Evolutionary conservation across 2,888 invertebrate species (phyloP).

Genomic region (Pandemis heparana): DNA sequence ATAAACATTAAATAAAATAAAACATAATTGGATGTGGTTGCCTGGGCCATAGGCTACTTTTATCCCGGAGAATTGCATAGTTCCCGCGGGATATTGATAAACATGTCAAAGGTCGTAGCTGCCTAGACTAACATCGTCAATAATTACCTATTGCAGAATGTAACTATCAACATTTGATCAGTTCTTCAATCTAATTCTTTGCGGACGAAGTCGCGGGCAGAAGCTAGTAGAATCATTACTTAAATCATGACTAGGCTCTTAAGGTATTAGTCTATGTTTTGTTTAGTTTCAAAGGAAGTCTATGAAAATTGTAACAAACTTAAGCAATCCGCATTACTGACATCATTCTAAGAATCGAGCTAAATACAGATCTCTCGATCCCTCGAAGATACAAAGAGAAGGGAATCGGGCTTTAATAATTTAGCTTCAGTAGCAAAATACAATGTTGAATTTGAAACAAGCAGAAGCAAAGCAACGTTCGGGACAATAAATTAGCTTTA

Average conservation of each 20-base stretch:
- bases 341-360: constrained; percentile 15
- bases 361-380: constrained; percentile 10
- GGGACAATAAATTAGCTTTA: constrained; percentile 32
- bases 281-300: neutral
- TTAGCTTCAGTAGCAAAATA: constrained; percentile 40
- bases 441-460: constrained; percentile 24
- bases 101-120: no score
- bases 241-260: neutral
- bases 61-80: no score
- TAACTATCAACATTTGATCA: no score
- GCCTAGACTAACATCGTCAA: no score
- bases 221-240: no score
- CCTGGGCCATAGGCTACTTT: no score
- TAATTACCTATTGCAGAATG: no score
- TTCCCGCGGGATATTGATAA: no score
- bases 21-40: no score
- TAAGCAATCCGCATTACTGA: constrained; percentile 1
- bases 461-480: constrained; percentile 6
- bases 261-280: neutral
- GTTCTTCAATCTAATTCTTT: no score
- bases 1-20: no score
- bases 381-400: constrained; percentile 26
- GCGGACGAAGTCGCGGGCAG: no score
- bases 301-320: neutral
- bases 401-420: constrained; percentile 25